These are phyloP conservation scores for Schizothorax lantsangensis DNA, from an alignment of 2,797 vertebrate genomes.

Conservation along the genomic window DNA sequence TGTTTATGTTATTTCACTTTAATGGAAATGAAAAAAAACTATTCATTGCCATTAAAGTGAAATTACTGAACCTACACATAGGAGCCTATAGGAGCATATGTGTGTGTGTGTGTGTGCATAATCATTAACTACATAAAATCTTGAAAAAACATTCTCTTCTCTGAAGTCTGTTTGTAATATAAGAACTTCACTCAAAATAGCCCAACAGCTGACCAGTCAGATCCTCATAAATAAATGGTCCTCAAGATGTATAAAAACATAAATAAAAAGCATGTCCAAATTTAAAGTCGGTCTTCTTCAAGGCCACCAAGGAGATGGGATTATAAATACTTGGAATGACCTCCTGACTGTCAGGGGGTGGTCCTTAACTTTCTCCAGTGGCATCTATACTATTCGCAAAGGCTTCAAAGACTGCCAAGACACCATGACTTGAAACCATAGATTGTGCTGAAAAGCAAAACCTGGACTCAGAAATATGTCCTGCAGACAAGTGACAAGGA, in stretches of 20 bases:
- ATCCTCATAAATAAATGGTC: conserved; percentile 54
- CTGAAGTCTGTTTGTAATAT: conserved; percentile 56
- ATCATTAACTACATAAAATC: neutral
- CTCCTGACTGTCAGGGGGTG: conserved; percentile 67
- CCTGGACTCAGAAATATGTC: conserved; percentile 75
- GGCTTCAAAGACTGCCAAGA: conserved; percentile 67
- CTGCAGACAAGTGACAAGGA: conserved; percentile 75
- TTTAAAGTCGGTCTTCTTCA: conserved; percentile 64
- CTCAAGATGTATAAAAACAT: conserved; percentile 64
- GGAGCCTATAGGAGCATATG: neutral
- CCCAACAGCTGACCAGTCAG: conserved; percentile 71
- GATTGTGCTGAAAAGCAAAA: conserved; percentile 81
- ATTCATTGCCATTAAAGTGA: neutral
- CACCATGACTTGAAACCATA: conserved; percentile 76
- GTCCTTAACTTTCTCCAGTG: conserved; percentile 74
- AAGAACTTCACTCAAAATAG: conserved; percentile 63
- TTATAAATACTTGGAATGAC: conserved; percentile 67
- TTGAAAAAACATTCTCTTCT: neutral
- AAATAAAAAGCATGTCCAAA: conserved; percentile 66
- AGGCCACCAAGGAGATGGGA: conserved; percentile 68
- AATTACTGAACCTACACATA: neutral
- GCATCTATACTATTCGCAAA: conserved; percentile 79
- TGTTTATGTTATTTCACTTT: too few species aligned
- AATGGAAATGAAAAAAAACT: too few species aligned
- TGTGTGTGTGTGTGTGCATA: neutral